Base-by-base conservation (phyloP, 2,888 invertebrate species). In the Gymnoscelis rufifasciata region DNA sequence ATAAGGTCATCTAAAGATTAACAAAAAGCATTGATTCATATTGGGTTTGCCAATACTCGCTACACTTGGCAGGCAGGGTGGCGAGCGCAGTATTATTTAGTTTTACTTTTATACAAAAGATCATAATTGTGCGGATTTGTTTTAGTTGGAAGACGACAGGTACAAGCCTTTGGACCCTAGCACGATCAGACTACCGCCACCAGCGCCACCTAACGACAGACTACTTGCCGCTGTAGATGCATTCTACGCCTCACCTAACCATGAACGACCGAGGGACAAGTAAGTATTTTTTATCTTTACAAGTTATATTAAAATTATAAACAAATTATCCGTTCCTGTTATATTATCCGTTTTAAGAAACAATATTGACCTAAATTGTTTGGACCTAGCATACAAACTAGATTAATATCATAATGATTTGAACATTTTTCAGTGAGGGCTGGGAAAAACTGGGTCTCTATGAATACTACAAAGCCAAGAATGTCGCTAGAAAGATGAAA, bases 391-490 rank as follows among this genome's bases (percentile, higher is more conserved):
- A n/a, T n/a, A n/a, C n/a, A n/a, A n/a, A n/a, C n/a, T n/a, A n/a
- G n/a, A n/a, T n/a, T n/a, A n/a, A n/a, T n/a, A n/a, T n/a, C n/a
- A n/a, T n/a, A n/a, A n/a, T n/a, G n/a, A n/a, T n/a, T n/a, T n/a
- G n/a, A n/a, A n/a, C 8, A 14, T 41, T 69, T 67, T 83, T 43
- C 76, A 94, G 94, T 78, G 98, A 99, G 80, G 99, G 99, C 23
- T 99, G 99, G 99, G 99, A 99, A 79, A 97, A 97, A 81, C 90
- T 98, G 68, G 98, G 97, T 53, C 90, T 99, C 43, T 98, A 97
- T 78, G 99, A 99, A 83, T 99, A 97, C 86, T 98, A 97, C 84
- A 97, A 97, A 84, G 96, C 97, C 4, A 99, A 99, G 83, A 95
- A 97, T 77, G 91, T 93, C 49, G 97, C 97, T 1, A 92, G 93